Evolutionary conservation across 2,113 vertebrate genomes (phyloP).

Genomic region (Enhydra lutris): DNA sequence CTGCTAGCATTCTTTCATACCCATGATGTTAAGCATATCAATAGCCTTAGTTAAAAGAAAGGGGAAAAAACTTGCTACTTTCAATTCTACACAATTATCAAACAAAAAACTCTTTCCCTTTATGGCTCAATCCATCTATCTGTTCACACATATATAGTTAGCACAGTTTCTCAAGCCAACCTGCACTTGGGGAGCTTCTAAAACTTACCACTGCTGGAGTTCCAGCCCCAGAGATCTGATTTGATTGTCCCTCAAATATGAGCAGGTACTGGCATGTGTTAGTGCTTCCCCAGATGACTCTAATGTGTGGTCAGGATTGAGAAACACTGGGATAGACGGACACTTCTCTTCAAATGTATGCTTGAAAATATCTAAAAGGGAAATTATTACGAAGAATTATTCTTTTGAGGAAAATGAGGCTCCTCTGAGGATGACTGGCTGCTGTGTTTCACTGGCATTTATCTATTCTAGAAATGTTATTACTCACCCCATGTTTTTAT

Average conservation of each 20-base stretch:
- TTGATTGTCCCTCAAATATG: not conserved
- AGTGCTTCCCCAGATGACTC: not conserved
- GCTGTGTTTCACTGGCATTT: not conserved
- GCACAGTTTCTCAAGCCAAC: not conserved
- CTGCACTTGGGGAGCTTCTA: not conserved
- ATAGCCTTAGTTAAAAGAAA: not conserved
- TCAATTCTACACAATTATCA: not conserved
- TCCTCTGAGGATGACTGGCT: not conserved
- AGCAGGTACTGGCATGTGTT: accelerated
- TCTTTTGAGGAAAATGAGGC: not conserved
- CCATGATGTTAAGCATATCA: not conserved
- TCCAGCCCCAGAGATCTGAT: not conserved
- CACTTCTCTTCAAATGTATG: not conserved
- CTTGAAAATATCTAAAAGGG: not conserved
- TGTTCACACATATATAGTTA: not conserved
- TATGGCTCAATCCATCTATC: not conserved
- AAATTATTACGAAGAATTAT: not conserved
- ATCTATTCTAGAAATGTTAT: not conserved
- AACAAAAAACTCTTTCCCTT: not conserved
- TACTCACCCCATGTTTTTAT: not conserved
- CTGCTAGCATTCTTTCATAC: not conserved
- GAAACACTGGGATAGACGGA: not conserved
- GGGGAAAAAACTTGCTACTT: not conserved
- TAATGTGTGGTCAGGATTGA: accelerated
- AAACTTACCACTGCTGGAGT: not conserved